Evolutionary conservation across 1,140 invertebrate genomes (phyloP), one percentile per base, ranked within the genome.

Genomic region (Chymomyza costata): DNA sequence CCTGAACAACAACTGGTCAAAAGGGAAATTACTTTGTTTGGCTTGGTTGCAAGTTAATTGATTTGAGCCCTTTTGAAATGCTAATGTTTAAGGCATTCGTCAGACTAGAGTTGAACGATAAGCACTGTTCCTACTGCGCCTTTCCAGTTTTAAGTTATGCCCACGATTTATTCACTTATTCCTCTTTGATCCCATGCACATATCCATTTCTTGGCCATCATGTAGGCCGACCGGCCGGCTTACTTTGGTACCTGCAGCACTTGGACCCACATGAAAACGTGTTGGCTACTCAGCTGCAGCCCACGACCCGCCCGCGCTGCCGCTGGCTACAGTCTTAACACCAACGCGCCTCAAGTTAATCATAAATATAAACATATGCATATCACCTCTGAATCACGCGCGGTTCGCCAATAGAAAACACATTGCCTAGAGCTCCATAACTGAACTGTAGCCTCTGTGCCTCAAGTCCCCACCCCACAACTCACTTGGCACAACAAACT

Each of bases 331-430:
- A 14, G n/a, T n/a, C 19, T 48, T 63, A 41, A 69, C 53, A 47
- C 49, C 53, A 50, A 64, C 65, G 49, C 49, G 25, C 44, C 16
- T 14, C 28, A 40, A 66, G 51, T 66, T 52, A 70, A 70, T 71
- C 67, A 71, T 50, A 61, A 59, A 50, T 48, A 58, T 53, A 64
- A 52, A 45, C 30, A 39, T 44, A 40, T 56, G 41, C 60, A 69
- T 48, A 50, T 54, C 67, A 49, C 57, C 57, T 62, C 35, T 66
- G 62, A 54, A 67, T 71, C 68, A 73, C 53, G 63, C 63, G 51
- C 45, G 52, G 39, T 19, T 66, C 17, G 56, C 38, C 52, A 45
- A 60, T 49, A 57, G 31, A 60, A 64, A 65, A 50, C 40, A 55
- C 64, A 70, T 52, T 49, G 47, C 67, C 51, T 35, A 48, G 15